Percentiles rank a stretch among this genome's conserved stretches.
Conservation (phyloP, 2,797 vertebrate genomes). For the Sebastes itinus region DNA sequence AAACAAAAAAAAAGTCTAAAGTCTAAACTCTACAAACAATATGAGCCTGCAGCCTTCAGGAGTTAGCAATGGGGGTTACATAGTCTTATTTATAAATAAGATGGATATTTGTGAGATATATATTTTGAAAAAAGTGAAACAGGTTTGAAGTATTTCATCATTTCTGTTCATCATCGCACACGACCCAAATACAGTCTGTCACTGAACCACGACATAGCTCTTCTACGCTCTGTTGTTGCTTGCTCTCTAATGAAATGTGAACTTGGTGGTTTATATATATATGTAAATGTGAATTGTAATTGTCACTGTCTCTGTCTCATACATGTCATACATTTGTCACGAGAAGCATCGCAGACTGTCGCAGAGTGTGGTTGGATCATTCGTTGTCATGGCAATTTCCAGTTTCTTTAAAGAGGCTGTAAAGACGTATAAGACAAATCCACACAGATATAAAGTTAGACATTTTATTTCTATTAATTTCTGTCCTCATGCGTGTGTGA, state of each 20-base stretch:
- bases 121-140: neutral
- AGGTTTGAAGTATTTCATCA: neutral
- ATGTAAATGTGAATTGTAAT: constrained; percentile 24
- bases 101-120: neutral
- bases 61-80: neutral
- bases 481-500: neutral
- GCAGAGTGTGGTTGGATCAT: neutral
- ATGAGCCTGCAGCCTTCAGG: neutral
- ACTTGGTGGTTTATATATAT: neutral
- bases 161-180: neutral
- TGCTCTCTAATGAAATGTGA: constrained; percentile 44
- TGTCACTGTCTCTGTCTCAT: neutral
- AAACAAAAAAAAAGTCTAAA: neutral
- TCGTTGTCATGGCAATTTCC: neutral
- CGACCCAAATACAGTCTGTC: neutral
- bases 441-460: neutral
- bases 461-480: neutral
- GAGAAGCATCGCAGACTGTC: neutral
- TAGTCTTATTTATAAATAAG: neutral
- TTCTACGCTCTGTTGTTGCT: neutral
- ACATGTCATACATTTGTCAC: neutral
- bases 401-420: neutral
- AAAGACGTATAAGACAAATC: neutral
- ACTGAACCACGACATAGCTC: neutral
- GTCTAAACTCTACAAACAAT: neutral